Conservation (phyloP, 2,888 invertebrate species). For the Carcina quercana region DNA sequence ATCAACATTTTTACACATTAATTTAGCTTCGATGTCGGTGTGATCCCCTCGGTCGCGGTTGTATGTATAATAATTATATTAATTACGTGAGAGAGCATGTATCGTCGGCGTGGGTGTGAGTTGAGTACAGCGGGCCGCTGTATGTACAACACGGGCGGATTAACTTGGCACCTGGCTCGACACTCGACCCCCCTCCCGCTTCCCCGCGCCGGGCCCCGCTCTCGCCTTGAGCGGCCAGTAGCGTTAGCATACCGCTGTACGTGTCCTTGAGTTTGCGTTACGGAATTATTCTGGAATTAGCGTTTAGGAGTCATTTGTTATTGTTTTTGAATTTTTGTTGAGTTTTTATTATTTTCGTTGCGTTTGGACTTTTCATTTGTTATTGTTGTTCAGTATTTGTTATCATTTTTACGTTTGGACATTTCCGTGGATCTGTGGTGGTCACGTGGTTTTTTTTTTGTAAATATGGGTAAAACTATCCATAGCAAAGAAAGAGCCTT, state of each 20-base stretch:
- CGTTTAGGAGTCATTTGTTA: too few species aligned
- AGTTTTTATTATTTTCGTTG: background rate
- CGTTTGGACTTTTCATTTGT: background rate
- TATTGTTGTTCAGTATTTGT: background rate
- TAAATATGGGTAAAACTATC: background rate
- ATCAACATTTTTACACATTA: too few species aligned
- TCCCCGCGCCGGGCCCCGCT: conserved; percentile 1
- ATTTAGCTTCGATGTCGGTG: too few species aligned
- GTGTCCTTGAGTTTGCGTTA: too few species aligned
- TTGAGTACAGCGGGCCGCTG: too few species aligned
- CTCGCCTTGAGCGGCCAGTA: conserved; percentile 1
- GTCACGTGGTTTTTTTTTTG: background rate
- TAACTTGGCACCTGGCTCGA: conserved; percentile 2
- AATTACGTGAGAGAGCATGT: too few species aligned
- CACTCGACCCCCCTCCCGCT: conserved; percentile 4
- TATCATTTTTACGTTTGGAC: background rate
- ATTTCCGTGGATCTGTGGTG: background rate
- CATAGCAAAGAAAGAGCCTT: background rate
- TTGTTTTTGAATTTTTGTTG: too few species aligned
- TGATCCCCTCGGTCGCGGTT: too few species aligned
- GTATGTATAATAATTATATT: too few species aligned
- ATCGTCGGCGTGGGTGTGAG: too few species aligned
- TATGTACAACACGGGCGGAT: conserved; percentile 3
- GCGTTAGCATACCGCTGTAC: background rate
- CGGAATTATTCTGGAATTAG: too few species aligned